Evolutionary conservation across 2,888 invertebrate species (phyloP).

Genomic region (Clunio marinus): DNA sequence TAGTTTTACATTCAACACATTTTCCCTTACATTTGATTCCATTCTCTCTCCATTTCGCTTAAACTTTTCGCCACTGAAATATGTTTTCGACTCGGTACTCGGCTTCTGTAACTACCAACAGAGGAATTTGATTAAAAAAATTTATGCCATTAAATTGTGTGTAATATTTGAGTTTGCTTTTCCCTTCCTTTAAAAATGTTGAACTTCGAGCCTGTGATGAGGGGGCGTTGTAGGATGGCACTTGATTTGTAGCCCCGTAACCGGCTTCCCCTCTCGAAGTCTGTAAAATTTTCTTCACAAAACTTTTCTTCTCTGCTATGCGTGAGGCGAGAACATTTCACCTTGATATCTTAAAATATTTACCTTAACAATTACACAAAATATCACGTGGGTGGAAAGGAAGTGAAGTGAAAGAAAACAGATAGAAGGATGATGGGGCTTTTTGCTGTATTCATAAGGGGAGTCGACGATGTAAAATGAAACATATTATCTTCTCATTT

Average conservation of each 20-base stretch:
- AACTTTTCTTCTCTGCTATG: neutral
- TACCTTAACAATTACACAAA: constrained; percentile 36
- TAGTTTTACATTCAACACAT: neutral
- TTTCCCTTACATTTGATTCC: neutral
- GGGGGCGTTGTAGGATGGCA: neutral
- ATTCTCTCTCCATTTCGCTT: neutral
- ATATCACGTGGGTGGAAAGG: neutral
- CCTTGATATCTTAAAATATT: constrained; percentile 38
- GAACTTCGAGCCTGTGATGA: neutral
- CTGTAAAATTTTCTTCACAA: neutral
- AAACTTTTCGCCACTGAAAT: constrained; percentile 16
- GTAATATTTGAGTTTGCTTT: constrained; percentile 35
- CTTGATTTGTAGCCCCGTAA: constrained; percentile 34
- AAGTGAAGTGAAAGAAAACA: neutral
- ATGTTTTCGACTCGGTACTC: constrained; percentile 12
- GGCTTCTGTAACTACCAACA: constrained; percentile 32
- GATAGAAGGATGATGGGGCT: neutral
- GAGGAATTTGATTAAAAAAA: constrained; percentile 38
- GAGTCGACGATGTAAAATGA: neutral
- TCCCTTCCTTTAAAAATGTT: neutral
- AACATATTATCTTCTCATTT: constrained; percentile 31
- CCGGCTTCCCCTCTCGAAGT: neutral
- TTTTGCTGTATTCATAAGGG: neutral
- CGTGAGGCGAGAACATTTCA: constrained; percentile 20
- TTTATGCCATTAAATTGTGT: constrained; percentile 38